Conservation (phyloP, 1,140 invertebrate genomes). For the Adoxophyes honmai region DNA sequence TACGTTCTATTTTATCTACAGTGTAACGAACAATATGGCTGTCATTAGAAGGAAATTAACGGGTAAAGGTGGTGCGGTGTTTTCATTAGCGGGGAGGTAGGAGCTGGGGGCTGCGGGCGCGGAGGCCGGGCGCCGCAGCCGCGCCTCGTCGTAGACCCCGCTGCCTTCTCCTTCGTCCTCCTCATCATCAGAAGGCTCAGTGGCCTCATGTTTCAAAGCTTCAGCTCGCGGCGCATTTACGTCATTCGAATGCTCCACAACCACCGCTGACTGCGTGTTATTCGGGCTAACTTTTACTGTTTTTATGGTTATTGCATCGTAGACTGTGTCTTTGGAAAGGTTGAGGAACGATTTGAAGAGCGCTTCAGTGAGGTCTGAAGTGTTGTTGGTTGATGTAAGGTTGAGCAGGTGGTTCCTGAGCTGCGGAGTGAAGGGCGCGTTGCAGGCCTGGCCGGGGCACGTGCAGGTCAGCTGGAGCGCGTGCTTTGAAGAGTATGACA, state of each 20-base stretch:
- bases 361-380: constrained; percentile 31
- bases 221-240: constrained; percentile 39
- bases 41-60: constrained; percentile 16
- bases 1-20: neutral
- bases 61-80: constrained; percentile 27
- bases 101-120: constrained; percentile 60
- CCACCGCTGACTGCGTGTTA: neutral
- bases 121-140: constrained; percentile 31
- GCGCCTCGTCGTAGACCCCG: constrained; percentile 47
- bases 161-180: constrained; percentile 67
- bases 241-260: neutral
- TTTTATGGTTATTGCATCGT: constrained; percentile 26
- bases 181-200: constrained; percentile 62
- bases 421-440: constrained; percentile 41
- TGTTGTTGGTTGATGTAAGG: constrained; percentile 39
- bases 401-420: constrained; percentile 45
- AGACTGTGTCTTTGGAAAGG: constrained; percentile 25
- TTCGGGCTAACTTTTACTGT: neutral
- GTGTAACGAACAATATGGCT: neutral
- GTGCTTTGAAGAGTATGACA: constrained; percentile 33
- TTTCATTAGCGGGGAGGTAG: constrained; percentile 53
- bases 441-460: constrained; percentile 51
- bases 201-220: constrained; percentile 52
- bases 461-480: constrained; percentile 45
- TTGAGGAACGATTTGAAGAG: constrained; percentile 51